phyloP scores from a whole-genome alignment of 2,797 vertebrate species.

The Triplophysa bombifrons region DNA sequence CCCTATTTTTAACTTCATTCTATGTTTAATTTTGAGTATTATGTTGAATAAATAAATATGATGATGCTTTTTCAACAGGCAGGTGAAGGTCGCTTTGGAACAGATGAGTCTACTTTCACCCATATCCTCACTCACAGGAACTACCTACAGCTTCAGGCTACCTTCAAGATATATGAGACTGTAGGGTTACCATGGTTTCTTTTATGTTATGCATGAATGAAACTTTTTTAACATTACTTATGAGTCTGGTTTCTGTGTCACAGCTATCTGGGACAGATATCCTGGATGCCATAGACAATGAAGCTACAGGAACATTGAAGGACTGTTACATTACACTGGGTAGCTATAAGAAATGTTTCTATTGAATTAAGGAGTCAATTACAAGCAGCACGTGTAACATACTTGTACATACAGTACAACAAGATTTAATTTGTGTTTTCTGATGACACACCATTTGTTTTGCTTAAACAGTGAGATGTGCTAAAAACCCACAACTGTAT shows the following conservation, averaged over 20 bases:
- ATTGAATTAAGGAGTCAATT: constrained; percentile 7
- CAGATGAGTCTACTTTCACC: constrained; percentile 91
- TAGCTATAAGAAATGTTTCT: constrained; percentile 45
- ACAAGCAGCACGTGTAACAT: neutral
- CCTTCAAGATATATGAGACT: constrained; percentile 87
- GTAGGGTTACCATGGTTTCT: constrained; percentile 72
- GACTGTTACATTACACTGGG: constrained; percentile 80
- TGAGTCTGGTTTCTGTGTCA: neutral
- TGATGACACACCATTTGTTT: constrained; percentile 8
- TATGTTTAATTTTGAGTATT: neutral
- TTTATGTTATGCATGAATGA: neutral
- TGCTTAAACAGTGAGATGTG: constrained; percentile 73
- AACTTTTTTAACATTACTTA: neutral
- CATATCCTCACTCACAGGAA: constrained; percentile 89
- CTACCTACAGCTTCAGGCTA: constrained; percentile 90
- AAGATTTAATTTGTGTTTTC: neutral
- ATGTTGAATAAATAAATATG: neutral
- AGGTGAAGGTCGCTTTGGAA: constrained; percentile 92
- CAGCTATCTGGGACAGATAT: constrained; percentile 81
- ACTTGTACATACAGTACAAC: neutral
- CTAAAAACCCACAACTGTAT: constrained; percentile 81
- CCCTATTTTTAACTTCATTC: neutral
- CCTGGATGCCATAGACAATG: constrained; percentile 75
- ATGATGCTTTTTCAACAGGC: constrained; percentile 73
- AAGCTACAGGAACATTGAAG: constrained; percentile 79